Evolutionary conservation across 2,113 vertebrate genomes (phyloP).

Genomic region (Ageneiosus marmoratus): DNA sequence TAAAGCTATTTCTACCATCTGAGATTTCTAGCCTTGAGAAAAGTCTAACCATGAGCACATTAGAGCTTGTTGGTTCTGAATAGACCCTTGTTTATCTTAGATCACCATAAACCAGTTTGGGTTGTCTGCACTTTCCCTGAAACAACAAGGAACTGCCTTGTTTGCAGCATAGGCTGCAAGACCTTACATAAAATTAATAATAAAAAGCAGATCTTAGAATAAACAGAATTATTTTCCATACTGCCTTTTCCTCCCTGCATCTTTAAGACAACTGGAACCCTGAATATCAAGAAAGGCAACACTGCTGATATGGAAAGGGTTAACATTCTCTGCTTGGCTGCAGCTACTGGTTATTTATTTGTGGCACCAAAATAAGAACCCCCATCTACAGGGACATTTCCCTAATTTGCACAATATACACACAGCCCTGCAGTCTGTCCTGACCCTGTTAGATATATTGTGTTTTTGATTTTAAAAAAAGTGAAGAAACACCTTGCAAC

Average conservation of each 20-base stretch:
- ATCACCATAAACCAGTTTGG: conserved; percentile 11
- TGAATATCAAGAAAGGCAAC: not conserved
- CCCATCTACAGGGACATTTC: conserved; percentile 48
- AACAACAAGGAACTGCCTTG: conserved; percentile 23
- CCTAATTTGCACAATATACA: conserved; percentile 54
- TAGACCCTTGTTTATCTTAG: conserved; percentile 5
- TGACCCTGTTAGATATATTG: conserved; percentile 29
- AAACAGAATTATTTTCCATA: not conserved
- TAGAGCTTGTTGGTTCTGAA: conserved; percentile 6
- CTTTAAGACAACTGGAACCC: not conserved
- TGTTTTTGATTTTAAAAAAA: conserved; percentile 5
- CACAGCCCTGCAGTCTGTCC: not conserved
- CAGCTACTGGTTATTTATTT: conserved; percentile 44
- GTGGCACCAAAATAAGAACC: conserved; percentile 50
- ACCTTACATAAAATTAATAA: not conserved
- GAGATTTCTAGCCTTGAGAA: conserved; percentile 12
- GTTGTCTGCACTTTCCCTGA: not conserved
- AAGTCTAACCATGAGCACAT: not conserved
- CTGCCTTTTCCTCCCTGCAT: not conserved
- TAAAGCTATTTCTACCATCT: conserved; percentile 35
- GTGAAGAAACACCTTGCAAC: not conserved
- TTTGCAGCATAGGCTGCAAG: conserved; percentile 5
- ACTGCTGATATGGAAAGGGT: conserved; percentile 7
- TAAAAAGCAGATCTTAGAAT: not conserved
- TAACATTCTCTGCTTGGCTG: conserved; percentile 46